phyloP scores from a whole-genome alignment of 2,113 vertebrate genomes.

The Platycercus adscitus region DNA sequence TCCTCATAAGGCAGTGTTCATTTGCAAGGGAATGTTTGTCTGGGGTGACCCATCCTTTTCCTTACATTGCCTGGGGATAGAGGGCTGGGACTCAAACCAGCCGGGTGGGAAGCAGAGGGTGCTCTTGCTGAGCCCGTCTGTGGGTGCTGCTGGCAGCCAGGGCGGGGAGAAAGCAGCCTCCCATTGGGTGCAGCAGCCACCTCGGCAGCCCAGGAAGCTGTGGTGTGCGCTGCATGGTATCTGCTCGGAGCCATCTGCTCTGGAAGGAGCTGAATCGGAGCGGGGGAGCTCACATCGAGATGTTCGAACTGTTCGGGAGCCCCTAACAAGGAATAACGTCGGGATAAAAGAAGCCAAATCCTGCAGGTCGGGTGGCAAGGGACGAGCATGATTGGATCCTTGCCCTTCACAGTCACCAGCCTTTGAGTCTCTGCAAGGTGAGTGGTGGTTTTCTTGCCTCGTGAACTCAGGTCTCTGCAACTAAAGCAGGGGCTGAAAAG shows the following conservation, averaged over 20 bases:
- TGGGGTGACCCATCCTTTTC: background rate
- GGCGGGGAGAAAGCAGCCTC: background rate
- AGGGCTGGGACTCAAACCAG: background rate
- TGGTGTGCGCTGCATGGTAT: background rate
- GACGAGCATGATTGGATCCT: background rate
- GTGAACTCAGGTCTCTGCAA: fast-evolving
- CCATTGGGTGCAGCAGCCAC: background rate
- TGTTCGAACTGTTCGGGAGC: fast-evolving
- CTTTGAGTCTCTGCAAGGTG: constrained; percentile 16
- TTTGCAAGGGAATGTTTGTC: background rate
- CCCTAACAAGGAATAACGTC: fast-evolving
- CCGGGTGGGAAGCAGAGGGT: background rate
- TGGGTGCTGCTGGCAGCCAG: background rate
- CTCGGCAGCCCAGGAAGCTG: constrained; percentile 46
- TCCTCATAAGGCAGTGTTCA: background rate
- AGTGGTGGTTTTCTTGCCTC: background rate
- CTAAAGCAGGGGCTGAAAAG: background rate
- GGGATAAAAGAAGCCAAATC: background rate
- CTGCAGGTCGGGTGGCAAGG: background rate
- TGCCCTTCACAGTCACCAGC: fast-evolving
- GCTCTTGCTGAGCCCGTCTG: background rate
- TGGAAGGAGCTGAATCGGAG: background rate
- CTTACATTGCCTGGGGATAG: fast-evolving
- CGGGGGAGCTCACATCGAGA: fast-evolving
- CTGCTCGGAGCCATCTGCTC: background rate